Conservation (phyloP, 2,797 vertebrate genomes). For the Chelonia mydas region DNA sequence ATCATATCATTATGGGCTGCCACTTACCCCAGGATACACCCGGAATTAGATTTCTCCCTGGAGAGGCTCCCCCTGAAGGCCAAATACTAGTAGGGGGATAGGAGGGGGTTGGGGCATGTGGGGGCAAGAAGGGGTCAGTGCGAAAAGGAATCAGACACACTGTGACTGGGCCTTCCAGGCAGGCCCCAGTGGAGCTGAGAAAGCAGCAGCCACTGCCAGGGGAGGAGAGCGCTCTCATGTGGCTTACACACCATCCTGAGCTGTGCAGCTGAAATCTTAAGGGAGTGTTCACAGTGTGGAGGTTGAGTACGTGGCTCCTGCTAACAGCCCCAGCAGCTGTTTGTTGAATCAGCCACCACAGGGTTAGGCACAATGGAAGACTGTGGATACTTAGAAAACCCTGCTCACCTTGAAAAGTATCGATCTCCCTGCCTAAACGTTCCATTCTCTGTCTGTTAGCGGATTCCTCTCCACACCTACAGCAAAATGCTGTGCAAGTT, state of each 20-base stretch:
- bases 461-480: not conserved
- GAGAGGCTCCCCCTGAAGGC: not conserved
- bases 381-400: not conserved
- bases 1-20: not conserved
- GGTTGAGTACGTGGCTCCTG: not conserved
- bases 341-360: not conserved
- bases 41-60: not conserved
- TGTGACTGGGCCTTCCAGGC: not conserved
- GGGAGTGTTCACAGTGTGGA: rapidly evolving
- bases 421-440: not conserved
- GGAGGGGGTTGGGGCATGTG: not conserved
- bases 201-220: not conserved
- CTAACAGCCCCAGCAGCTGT: not conserved
- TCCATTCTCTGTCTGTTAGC: not conserved
- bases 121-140: not conserved
- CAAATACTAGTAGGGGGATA: not conserved
- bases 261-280: not conserved
- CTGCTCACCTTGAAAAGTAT: not conserved
- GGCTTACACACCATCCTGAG: not conserved
- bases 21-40: not conserved
- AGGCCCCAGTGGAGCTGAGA: not conserved
- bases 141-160: not conserved
- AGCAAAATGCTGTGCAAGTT: not conserved
- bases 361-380: not conserved
- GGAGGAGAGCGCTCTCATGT: not conserved